A percentile compares a stretch with the other conserved stretches of the same genome.
These are phyloP conservation scores for Pteronotus mesoamericanus DNA, from an alignment of 2,797 vertebrate species.

Conservation along the genomic window DNA sequence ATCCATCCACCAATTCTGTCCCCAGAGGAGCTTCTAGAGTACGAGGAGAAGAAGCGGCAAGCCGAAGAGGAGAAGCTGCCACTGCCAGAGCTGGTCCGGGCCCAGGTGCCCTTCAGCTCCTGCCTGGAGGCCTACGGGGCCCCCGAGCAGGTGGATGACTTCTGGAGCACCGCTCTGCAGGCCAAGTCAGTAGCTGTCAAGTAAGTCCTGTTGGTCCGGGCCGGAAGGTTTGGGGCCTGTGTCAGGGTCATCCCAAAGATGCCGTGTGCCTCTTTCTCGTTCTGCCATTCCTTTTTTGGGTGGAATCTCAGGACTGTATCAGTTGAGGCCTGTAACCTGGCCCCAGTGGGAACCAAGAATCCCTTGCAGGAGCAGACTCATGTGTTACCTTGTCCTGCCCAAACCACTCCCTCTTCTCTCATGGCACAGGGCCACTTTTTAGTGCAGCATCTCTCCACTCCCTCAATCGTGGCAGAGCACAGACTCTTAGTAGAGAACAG, in stretches of 20 bases:
- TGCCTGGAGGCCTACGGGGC: conserved; percentile 97
- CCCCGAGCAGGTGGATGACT: conserved; percentile 96
- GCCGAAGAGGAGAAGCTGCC: conserved; percentile 90
- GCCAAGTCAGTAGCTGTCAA: conserved; percentile 97
- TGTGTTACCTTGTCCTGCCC: neutral
- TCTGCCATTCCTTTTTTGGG: neutral
- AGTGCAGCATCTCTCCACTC: neutral
- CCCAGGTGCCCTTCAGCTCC: conserved; percentile 95
- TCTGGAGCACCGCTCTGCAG: conserved; percentile 99
- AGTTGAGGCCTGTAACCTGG: neutral
- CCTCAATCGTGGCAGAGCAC: neutral
- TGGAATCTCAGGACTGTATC: neutral
- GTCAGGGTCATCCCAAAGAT: neutral
- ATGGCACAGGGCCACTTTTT: neutral
- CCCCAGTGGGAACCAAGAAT: neutral
- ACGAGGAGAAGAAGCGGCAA: conserved; percentile 92
- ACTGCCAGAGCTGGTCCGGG: conserved; percentile 89
- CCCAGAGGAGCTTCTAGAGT: conserved; percentile 93
- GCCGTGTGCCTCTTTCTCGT: neutral
- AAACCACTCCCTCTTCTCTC: no score
- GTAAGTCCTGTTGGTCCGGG: conserved; percentile 82
- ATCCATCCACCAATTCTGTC: conserved; percentile 21
- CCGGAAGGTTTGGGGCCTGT: neutral
- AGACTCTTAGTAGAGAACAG: neutral
- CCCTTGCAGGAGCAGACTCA: neutral